A percentile compares a stretch with the other conserved stretches of the same genome.
These are phyloP conservation scores for Pogonocichla stellata DNA, from an alignment of 2,113 vertebrate genomes.

Conservation along the genomic window DNA sequence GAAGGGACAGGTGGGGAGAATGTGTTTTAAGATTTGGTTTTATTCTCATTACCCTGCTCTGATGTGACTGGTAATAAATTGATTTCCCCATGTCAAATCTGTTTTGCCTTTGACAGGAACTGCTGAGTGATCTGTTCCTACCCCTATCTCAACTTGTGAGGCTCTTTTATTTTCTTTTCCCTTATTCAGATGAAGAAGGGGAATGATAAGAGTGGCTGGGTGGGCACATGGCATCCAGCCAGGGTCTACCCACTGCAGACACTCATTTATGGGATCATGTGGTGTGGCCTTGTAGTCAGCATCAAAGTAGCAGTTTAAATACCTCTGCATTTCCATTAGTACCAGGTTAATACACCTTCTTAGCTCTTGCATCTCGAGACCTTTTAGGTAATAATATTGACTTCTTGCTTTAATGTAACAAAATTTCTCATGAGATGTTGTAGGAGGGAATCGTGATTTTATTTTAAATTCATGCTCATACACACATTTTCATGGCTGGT, in stretches of 20 bases:
- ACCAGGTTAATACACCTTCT: background rate
- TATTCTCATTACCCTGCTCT: background rate
- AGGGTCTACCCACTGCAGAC: background rate
- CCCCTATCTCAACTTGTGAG: background rate
- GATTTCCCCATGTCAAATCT: background rate
- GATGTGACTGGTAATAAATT: background rate
- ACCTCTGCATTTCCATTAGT: background rate
- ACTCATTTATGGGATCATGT: background rate
- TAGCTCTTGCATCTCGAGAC: background rate
- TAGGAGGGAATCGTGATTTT: background rate
- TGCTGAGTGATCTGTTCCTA: background rate
- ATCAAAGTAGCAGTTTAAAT: background rate
- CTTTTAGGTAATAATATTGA: background rate
- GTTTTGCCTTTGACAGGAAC: background rate
- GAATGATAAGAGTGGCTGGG: background rate
- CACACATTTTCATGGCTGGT: background rate
- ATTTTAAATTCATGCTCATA: background rate
- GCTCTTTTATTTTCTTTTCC: background rate
- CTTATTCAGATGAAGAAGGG: background rate
- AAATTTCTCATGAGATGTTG: background rate
- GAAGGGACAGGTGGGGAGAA: background rate
- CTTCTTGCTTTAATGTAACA: background rate
- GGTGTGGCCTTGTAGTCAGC: background rate
- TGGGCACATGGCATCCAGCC: background rate
- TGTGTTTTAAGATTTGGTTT: background rate